A percentile compares a stretch with the other conserved stretches of the same genome.
These are phyloP conservation scores for Meriones unguiculatus DNA, from an alignment of 2,113 vertebrate genomes.

Conservation along the genomic window DNA sequence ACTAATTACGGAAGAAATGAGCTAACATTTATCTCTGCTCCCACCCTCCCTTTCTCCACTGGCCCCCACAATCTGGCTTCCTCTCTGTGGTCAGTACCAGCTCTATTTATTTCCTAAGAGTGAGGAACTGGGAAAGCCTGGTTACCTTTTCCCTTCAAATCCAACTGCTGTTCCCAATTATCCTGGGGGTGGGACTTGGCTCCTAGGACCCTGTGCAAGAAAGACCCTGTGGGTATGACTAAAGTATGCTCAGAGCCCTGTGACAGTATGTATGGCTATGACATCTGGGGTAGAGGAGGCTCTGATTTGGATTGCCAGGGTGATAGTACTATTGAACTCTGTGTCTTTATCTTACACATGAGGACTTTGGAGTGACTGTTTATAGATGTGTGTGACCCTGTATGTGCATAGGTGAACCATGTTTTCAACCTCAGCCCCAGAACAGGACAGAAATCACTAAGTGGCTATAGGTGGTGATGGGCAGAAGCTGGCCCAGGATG, in stretches of 20 bases:
- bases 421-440: not conserved
- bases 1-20: conserved; percentile 95
- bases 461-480: conserved; percentile 65
- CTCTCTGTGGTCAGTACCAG: conserved; percentile 73
- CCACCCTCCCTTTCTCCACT: conserved; percentile 70
- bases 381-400: not conserved
- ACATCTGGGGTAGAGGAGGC: not conserved
- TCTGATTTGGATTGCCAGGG: not conserved
- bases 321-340: not conserved
- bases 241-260: not conserved
- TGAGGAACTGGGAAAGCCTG: not conserved
- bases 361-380: conserved; percentile 34
- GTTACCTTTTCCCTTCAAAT: not conserved
- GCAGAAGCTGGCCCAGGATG: conserved; percentile 38
- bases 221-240: not conserved
- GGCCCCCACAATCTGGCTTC: conserved; percentile 56
- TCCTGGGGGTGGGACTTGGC: not conserved
- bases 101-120: conserved; percentile 48
- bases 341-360: not conserved
- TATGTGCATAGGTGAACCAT: not conserved
- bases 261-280: not conserved
- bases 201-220: not conserved
- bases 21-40: conserved; percentile 91
- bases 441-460: conserved; percentile 38
- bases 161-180: not conserved